Base-by-base conservation (phyloP, 2,888 invertebrate species). In the Mycalesis mineus region DNA sequence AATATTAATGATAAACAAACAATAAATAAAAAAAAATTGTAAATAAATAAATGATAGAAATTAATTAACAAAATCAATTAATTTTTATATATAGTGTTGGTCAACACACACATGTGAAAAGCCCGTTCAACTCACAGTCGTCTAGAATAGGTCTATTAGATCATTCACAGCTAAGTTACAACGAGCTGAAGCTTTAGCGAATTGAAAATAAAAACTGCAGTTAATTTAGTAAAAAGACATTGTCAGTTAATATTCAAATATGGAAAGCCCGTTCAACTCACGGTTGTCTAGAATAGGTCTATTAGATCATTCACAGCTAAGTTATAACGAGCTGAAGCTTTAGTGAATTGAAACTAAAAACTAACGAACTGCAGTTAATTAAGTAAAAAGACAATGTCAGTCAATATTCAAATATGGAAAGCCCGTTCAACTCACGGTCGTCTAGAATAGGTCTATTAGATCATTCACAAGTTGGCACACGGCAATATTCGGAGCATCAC, bases 401-500 rank as follows among this genome's bases (percentile, higher is more conserved):
- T n/a, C 29, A 13, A 42, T 17, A 22, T 8, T 41, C 7, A 36
- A 11, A 8, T 31, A 2, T 51, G 33, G 41, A 31, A 33, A 31
- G 33, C 39, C 39, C 22, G 48, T 41, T 55, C 45, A 60, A 31
- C 40, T 52, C 52, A 40, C 36, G 42, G 33, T 36, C 49, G 11
- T 36, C 42, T 45, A 14, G 28, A 40, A 52, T 57, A 42, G 37
- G 51, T 51, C 55, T 62, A 55, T 60, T 55, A 57, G 52, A 55
- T 55, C 42, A 62, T 62, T 57, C 60, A 57, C 50, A 48, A 55
- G 40, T 63, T 50, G 39, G 49, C 76, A 77, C 75, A 80, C 81
- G 72, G 69, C 71, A 73, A 78, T 77, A 87, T 87, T 82, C 79
- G 77, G 83, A 82, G 80, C 82, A 74, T 74, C 75, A 74, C 73